Conservation (phyloP, 2,797 vertebrate species). For the Thunnus albacares region DNA sequence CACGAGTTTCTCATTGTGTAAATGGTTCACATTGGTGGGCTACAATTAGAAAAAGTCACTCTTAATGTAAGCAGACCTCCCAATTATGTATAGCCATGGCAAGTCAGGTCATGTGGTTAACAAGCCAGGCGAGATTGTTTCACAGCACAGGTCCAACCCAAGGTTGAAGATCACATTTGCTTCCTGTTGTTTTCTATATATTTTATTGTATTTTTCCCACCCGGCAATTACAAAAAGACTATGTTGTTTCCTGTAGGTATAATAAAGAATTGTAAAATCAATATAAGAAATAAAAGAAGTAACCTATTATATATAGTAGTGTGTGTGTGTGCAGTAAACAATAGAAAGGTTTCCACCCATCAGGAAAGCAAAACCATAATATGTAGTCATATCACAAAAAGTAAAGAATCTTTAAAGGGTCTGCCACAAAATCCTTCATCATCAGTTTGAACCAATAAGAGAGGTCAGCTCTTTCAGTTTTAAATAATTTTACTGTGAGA, state of each 20-base stretch:
- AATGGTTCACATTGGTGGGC: not conserved
- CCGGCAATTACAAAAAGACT: not conserved
- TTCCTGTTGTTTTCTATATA: not conserved
- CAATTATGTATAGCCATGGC: not conserved
- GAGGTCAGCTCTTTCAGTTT: slow-evolving; percentile 16
- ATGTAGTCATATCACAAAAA: too few relatives aligned
- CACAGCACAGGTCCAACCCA: not conserved
- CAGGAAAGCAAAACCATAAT: not conserved
- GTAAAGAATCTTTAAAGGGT: not conserved
- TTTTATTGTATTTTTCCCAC: not conserved
- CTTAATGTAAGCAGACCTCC: slow-evolving; percentile 16
- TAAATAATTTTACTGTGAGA: slow-evolving; percentile 19
- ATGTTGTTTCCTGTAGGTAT: not conserved
- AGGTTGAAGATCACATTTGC: not conserved
- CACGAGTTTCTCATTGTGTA: not conserved
- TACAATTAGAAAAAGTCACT: not conserved
- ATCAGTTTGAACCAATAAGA: slow-evolving; percentile 21
- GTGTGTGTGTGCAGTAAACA: not conserved
- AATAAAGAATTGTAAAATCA: not conserved
- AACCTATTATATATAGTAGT: too few relatives aligned
- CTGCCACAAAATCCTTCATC: slow-evolving; percentile 1
- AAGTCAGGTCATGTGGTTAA: slow-evolving; percentile 19
- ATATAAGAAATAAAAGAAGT: not conserved
- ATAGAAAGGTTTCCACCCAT: not conserved
- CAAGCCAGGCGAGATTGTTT: not conserved